Base-by-base conservation (phyloP, 2,888 invertebrate species). In the Luperina testacea region DNA sequence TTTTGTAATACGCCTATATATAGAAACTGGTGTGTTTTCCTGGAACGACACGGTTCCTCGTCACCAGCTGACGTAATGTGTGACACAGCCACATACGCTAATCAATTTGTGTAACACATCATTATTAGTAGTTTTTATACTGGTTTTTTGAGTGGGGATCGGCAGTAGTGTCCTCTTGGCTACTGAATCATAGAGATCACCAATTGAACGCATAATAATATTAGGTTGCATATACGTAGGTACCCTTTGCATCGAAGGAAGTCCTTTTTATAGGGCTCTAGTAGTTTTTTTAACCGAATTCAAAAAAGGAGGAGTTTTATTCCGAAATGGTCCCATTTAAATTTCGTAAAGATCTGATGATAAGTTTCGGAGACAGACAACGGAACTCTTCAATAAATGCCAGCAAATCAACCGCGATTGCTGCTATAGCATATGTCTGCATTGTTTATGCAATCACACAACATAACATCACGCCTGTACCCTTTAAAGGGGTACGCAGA, bases 21-120 rank as follows among this genome's bases (percentile, higher is more conserved):
- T 85, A 85, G 87, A 57, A 45, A 13, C 76, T 68, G 64, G 84
- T 78, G 15, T 53, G 45, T 81, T 84, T 87, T 87, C 87, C 87
- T 84, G 81, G 75, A 81, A 75, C 20, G 8, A 48, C 72, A 72
- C 13, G 17, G 64, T 63, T 4, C n/a, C 15, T 72, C 69, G 81
- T 80, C 86, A 86, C 38, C 38, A 8, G 13, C 6, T 86, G 77
- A 86, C 77, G 74, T 75, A 17, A 85, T 65, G 1, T 15, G 13
- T 75, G 63, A 84, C 70, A 78, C 69, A 61, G 27, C 32, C 5
- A 84, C 72, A 78, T 65, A 53, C 24, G 38, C 7, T 67, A 15
- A 73, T 82, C 64, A 67, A 68, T 78, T 59, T 20, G 64, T 72
- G 42, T 72, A 61, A 67, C 48, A 81, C 68, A 75, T 57, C 3